Evolutionary conservation across 1,140 invertebrate genomes (phyloP), one percentile per base, ranked within the genome.

Genomic region (Andricus grossulariae): DNA sequence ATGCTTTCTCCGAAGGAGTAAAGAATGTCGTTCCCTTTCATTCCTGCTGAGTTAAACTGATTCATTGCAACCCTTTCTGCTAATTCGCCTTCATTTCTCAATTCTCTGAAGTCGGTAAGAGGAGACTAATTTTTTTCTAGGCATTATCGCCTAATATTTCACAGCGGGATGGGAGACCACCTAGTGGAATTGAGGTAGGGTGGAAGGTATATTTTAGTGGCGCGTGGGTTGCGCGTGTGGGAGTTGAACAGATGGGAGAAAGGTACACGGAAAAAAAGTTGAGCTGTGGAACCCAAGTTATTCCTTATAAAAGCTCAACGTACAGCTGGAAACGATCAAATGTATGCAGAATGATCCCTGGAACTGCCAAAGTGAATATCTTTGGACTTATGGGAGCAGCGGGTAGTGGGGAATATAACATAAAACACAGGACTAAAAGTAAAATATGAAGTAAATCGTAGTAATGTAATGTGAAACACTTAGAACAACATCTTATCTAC

Each of bases 61-160:
- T 66, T 66, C 16, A 66, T 45, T 66, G 10, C n/a, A 66, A 39
- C 13, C 25, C 8, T 39, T 66, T 66, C 60, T 39, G 25, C 32
- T 66, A 66, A 66, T 66, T 66, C 32, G 45, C 25, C 32, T 32
- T 66, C 60, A n/a, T 66, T 13, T 66, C n/a, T 66, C 15, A 39
- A 10, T 66, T 66, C 60, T 39, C 6, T 7, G 60, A 66, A 66
- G 3, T n/a, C 15, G 32, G 60, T 39, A 66, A 39, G 4, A 8
- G 8, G 16, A 32, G 32, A 45, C 39, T 66, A 66, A 39, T 66
- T 66, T 66, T 45, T 45, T 66, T 39, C 15, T 66, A 39, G n/a
- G 32, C 60, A n/a, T 66, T 66, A 66, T 66, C 60, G 60, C 60
- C 60, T 66, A 39, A 66, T 66, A 66, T 39, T 39, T 66, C 25